Evolutionary conservation across 1,140 invertebrate species (phyloP), one percentile per base, ranked within the genome.

Genomic region (Eriosoma lanigerum): DNA sequence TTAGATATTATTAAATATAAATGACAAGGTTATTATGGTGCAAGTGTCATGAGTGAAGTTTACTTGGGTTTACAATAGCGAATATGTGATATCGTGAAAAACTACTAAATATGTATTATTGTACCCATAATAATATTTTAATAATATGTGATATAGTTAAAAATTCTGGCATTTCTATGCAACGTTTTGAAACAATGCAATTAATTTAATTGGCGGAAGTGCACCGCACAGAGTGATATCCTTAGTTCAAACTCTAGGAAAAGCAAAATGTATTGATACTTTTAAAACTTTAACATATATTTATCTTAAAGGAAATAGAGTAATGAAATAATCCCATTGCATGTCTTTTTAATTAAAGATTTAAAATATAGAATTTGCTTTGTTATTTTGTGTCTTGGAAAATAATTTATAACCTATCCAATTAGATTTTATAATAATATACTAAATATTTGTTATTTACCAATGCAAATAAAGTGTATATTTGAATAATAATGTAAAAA

Each of bases 291-390:
- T 58, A 21, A 58, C 56, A 58, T 9, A 21, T 12, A 58, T 58
- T 58, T 24, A n/a, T 58, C 56, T 58, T 21, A 58, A 3, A 58
- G 56, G 10, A 58, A 58, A n/a, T 24, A 58, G 21, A 26, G 21
- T 58, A 10, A 58, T 21, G 56, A 58, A n/a, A 58, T 58, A 21
- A 2, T 58, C 21, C 13, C 12, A 26, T n/a, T 24, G 56, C 13
- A 58, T 24, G 21, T 12, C 56, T 58, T 12, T 58, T 3, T 21
- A 58, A 58, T 24, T 24, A 54, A 58, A 58, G 24, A 58, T 58
- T 24, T 21, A 58, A 58, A 58, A 58, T 58, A 58, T 58, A 26
- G 56, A 58, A 58, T 58, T 58, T 58, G 21, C 24, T 58, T 58
- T 58, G 24, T 26, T 58, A 26, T 58, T 58, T 10, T 58, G 56